phyloP scores from a whole-genome alignment of 1,140 invertebrate species.

The Meloidogyne exigua region DNA sequence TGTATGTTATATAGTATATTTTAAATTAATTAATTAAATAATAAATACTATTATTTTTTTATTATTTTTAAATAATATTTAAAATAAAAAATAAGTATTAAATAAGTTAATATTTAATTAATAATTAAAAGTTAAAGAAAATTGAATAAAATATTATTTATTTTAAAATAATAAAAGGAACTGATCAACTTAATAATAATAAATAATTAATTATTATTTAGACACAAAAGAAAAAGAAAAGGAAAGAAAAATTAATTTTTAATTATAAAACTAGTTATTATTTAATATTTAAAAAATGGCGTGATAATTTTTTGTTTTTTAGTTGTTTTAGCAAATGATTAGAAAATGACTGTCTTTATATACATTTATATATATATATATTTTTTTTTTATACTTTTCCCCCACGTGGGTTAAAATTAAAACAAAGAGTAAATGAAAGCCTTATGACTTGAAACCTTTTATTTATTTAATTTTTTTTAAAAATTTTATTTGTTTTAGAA shows the following conservation, averaged over 20 bases:
- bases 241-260: not conserved
- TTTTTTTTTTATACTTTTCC: not conserved
- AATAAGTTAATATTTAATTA: too few relatives aligned
- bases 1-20: too few relatives aligned
- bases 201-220: not conserved
- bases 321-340: not conserved
- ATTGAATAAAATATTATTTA: too few relatives aligned
- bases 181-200: too few relatives aligned
- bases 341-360: not conserved
- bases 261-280: not conserved
- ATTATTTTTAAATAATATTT: too few relatives aligned
- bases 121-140: too few relatives aligned
- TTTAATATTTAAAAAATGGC: not conserved
- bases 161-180: too few relatives aligned
- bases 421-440: not conserved
- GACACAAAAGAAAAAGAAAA: not conserved
- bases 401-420: not conserved
- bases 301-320: not conserved
- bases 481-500: not conserved
- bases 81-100: too few relatives aligned
- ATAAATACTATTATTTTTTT: too few relatives aligned
- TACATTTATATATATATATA: too few relatives aligned
- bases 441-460: not conserved
- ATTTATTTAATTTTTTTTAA: not conserved
- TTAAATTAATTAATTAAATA: too few relatives aligned